Conservation (phyloP, 2,113 vertebrate genomes). For the Calidris pygmaea region DNA sequence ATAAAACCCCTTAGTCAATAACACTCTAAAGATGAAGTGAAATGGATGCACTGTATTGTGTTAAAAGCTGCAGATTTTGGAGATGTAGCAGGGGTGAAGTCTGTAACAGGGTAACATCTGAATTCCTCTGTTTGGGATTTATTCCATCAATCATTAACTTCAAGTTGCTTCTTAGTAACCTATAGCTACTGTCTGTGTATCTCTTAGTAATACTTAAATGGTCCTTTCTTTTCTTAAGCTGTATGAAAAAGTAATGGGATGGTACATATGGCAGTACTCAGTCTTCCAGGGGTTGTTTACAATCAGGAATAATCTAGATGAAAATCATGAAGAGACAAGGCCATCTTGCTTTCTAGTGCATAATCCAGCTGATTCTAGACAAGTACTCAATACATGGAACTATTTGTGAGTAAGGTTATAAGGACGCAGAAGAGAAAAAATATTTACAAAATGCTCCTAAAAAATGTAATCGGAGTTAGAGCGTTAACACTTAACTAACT, state of each 20-base stretch:
- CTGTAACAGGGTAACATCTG: neutral
- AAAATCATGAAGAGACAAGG: neutral
- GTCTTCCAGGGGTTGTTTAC: neutral
- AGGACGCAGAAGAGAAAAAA: neutral
- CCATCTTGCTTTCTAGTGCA: neutral
- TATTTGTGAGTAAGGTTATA: neutral
- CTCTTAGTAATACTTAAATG: neutral
- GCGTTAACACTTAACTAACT: neutral
- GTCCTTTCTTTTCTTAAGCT: neutral
- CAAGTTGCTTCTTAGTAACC: neutral
- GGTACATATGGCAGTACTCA: neutral
- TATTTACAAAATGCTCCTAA: neutral
- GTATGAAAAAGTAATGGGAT: neutral
- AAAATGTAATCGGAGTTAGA: neutral
- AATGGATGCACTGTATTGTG: neutral
- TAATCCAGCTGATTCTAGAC: neutral
- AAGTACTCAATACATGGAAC: neutral
- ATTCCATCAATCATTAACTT: neutral
- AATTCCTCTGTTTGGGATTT: neutral
- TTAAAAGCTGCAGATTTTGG: neutral
- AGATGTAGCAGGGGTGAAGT: neutral
- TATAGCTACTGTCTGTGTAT: neutral
- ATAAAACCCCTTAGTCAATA: neutral
- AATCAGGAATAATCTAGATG: neutral
- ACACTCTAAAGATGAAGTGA: neutral